Conservation (phyloP, 2,113 vertebrate genomes). For the Chinchilla lanigera region DNA sequence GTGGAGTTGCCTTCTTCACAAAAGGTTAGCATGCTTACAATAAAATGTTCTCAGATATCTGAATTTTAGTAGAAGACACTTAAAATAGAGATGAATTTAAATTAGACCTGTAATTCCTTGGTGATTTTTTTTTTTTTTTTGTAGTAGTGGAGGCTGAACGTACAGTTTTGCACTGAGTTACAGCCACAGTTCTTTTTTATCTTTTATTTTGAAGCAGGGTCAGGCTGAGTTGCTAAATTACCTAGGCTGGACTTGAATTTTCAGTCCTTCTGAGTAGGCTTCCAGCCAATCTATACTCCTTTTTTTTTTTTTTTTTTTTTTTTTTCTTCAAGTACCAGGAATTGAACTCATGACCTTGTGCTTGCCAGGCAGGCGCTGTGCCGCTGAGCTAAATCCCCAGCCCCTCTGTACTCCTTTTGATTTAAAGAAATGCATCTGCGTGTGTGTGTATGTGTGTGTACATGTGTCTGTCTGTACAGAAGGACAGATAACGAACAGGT, state of each 20-base stretch:
- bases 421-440: slow-evolving; percentile 37
- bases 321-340: too few species aligned
- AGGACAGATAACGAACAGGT: neutral
- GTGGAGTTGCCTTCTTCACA: neutral
- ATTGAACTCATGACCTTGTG: too few species aligned
- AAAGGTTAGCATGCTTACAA: accelerated
- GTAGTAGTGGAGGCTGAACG: neutral
- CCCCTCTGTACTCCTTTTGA: neutral
- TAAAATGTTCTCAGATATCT: neutral
- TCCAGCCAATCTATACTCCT: neutral
- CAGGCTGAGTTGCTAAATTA: neutral
- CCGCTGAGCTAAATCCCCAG: too few species aligned
- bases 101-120: neutral
- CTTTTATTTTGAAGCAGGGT: neutral
- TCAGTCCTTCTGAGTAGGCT: neutral
- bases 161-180: neutral
- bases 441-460: neutral
- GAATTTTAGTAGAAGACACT: neutral
- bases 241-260: neutral
- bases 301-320: too few species aligned
- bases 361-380: too few species aligned
- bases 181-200: neutral
- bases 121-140: neutral
- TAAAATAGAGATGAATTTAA: neutral
- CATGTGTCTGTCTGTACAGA: neutral